Evolutionary conservation across 2,888 invertebrate genomes (phyloP).

Genomic region (Odontocerum albicorne): DNA sequence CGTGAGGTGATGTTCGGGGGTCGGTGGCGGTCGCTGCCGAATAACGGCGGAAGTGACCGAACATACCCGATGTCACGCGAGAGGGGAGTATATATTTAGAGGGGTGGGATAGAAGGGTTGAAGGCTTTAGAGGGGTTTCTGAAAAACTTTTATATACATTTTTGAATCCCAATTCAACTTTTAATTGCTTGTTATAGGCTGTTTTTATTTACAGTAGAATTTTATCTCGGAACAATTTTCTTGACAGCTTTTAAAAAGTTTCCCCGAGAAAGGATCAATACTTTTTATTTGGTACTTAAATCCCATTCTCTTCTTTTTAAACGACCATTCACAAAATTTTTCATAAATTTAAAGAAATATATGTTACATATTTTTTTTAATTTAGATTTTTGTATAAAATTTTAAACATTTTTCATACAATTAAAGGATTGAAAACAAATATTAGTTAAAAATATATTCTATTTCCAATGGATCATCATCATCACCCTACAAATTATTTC

Average conservation of each 20-base stretch:
- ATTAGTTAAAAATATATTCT: no score
- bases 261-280: neutral
- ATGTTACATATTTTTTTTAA: no score
- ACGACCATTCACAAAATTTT: no score
- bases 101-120: constrained; percentile 9
- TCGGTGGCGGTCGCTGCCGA: constrained; percentile 19
- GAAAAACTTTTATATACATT: constrained; percentile 19
- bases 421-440: no score
- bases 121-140: constrained; percentile 1
- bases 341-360: no score
- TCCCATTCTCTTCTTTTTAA: no score
- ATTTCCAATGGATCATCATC: no score
- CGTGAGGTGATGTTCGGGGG: constrained; percentile 20
- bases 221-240: constrained; percentile 6
- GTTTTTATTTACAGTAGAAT: neutral
- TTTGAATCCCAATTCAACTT: constrained; percentile 20
- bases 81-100: constrained; percentile 18
- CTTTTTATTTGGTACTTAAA: no score
- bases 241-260: constrained; percentile 5
- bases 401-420: no score
- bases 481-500: no score
- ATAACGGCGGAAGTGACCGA: constrained; percentile 23
- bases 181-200: constrained; percentile 15
- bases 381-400: no score
- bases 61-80: constrained; percentile 20